phyloP scores from a whole-genome alignment of 2,113 vertebrate species.

The Girardinichthys multiradiatus region DNA sequence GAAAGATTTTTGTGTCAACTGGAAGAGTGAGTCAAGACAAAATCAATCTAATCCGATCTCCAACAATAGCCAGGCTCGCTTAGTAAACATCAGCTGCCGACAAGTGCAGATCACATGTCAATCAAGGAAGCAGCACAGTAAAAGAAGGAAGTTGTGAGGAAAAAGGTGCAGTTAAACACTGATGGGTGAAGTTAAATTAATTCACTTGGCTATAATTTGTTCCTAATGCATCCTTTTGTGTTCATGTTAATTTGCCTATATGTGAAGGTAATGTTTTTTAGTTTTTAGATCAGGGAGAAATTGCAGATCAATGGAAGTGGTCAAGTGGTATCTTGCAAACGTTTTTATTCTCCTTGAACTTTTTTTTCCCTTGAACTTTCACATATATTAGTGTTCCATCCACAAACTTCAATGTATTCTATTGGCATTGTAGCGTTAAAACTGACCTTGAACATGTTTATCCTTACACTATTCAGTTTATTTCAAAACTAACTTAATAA shows the following conservation, averaged over 20 bases:
- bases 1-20: slow-evolving; percentile 31
- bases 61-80: slow-evolving; percentile 45
- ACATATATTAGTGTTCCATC: too few species aligned
- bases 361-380: too few species aligned
- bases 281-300: not conserved
- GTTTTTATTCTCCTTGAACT: too few species aligned
- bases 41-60: slow-evolving; percentile 41
- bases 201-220: not conserved
- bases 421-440: not conserved
- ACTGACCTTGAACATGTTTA: too few species aligned
- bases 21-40: slow-evolving; percentile 21
- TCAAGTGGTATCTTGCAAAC: not conserved
- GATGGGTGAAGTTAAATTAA: not conserved
- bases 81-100: slow-evolving; percentile 47
- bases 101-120: slow-evolving; percentile 45
- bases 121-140: slow-evolving; percentile 13
- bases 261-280: not conserved
- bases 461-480: too few species aligned
- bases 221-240: not conserved
- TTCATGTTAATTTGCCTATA: not conserved
- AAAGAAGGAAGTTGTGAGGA: slow-evolving; percentile 4
- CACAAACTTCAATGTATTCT: too few species aligned
- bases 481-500: too few species aligned
- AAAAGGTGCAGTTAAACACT: slow-evolving; percentile 3
- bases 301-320: too few species aligned